These are phyloP conservation scores for Clarias platycephalus DNA, from an alignment of 2,797 vertebrate species.

Conservation along the genomic window DNA sequence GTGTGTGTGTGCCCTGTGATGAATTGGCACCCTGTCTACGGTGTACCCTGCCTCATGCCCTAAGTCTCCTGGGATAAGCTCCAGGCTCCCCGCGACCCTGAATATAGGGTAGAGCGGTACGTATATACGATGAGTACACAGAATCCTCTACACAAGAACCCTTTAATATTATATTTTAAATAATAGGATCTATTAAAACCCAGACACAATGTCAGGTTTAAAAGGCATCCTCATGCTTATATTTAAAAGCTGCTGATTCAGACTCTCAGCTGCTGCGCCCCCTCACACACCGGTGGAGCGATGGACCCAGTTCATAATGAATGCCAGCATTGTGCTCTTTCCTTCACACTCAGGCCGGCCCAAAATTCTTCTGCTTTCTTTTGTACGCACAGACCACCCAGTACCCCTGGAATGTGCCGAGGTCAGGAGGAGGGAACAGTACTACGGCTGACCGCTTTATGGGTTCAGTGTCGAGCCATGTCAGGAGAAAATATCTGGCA, in stretches of 20 bases:
- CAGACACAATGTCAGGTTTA: neutral
- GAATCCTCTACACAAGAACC: neutral
- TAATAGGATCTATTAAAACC: no score
- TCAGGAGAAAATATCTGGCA: conserved; percentile 72
- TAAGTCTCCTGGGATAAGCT: no score
- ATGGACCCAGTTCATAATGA: conserved; percentile 58
- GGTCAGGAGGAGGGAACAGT: conserved; percentile 31
- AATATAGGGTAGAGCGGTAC: no score
- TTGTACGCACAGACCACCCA: conserved; percentile 71
- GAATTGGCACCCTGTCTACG: neutral
- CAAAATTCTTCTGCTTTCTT: conserved; percentile 64
- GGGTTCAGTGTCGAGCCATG: conserved; percentile 67
- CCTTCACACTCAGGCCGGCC: conserved; percentile 47
- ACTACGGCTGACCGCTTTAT: conserved; percentile 33
- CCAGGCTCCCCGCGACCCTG: no score
- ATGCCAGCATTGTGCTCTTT: conserved; percentile 65
- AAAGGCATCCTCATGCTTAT: neutral
- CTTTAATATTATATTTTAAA: neutral
- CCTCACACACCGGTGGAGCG: neutral
- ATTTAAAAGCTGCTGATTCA: neutral
- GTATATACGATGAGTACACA: neutral
- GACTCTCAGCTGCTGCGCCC: neutral
- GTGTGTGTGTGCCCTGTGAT: neutral
- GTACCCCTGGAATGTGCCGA: conserved; percentile 72
- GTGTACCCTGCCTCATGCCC: no score